Evolutionary conservation across 2,797 vertebrate genomes (phyloP).

Genomic region (Clarias platycephalus): DNA sequence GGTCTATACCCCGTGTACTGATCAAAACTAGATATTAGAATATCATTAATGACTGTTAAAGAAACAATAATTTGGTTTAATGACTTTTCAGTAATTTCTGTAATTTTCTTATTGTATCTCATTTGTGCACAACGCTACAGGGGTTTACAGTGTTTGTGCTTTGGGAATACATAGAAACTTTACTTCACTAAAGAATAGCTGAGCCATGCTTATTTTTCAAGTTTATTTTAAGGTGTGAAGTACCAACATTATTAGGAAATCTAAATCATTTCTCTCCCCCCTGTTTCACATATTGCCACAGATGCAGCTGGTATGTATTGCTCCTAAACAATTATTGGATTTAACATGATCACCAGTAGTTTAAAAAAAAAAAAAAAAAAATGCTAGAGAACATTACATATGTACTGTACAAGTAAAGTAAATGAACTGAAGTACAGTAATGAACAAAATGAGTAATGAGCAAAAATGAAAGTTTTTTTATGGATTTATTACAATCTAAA

Average conservation of each 20-base stretch:
- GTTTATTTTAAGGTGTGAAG: neutral
- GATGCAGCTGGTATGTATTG: constrained; percentile 89
- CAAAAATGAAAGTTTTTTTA: neutral
- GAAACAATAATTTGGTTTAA: neutral
- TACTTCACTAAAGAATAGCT: neutral
- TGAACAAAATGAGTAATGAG: too few species aligned
- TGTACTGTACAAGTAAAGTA: neutral
- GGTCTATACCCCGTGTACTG: neutral
- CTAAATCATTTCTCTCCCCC: constrained; percentile 80
- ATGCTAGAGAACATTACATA: neutral
- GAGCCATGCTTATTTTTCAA: neutral
- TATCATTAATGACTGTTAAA: neutral
- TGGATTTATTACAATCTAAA: neutral
- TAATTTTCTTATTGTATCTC: neutral
- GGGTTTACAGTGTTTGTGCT: neutral
- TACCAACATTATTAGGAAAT: constrained; percentile 15
- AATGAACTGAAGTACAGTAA: too few species aligned
- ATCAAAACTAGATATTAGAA: neutral
- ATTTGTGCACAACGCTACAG: neutral
- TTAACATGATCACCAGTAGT: constrained; percentile 25
- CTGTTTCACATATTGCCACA: constrained; percentile 80
- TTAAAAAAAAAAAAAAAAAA: neutral
- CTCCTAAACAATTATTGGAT: constrained; percentile 21
- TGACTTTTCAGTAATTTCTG: neutral
- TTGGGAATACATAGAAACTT: neutral